Conservation (phyloP, 2,113 vertebrate genomes). For the Oreochromis spilurus region DNA sequence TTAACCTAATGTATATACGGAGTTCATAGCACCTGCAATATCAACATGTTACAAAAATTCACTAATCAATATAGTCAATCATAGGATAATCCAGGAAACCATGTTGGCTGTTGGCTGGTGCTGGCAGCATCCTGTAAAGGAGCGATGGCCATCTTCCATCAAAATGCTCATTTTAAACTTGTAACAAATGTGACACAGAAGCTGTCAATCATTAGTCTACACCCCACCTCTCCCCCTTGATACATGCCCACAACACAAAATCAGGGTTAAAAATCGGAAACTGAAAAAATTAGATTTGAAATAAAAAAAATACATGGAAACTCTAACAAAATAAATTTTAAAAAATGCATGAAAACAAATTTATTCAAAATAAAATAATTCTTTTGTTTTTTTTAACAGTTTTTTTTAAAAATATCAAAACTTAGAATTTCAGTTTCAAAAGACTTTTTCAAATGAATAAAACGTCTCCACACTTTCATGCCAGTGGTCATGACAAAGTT, state of each 20-base stretch:
- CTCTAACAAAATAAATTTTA: rapidly evolving
- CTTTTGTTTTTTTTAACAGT: not conserved
- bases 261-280: not conserved
- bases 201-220: not conserved
- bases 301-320: not conserved
- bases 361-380: not conserved
- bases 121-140: not conserved
- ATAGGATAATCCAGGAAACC: not conserved
- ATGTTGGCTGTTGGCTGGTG: not conserved
- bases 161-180: not conserved
- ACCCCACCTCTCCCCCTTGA: not conserved
- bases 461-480: not conserved
- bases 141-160: not conserved
- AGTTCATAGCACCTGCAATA: not conserved
- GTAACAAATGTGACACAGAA: not conserved
- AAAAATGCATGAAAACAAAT: not conserved
- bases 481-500: not conserved
- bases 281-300: not conserved
- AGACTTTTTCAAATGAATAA: not conserved
- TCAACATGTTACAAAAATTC: not conserved
- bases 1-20: not conserved
- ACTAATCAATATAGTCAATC: not conserved
- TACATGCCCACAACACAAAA: not conserved
- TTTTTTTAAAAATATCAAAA: not conserved
- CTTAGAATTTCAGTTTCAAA: not conserved